Base-by-base conservation (phyloP, 2,888 invertebrate genomes). In the Caenorhabditis imperialis region DNA sequence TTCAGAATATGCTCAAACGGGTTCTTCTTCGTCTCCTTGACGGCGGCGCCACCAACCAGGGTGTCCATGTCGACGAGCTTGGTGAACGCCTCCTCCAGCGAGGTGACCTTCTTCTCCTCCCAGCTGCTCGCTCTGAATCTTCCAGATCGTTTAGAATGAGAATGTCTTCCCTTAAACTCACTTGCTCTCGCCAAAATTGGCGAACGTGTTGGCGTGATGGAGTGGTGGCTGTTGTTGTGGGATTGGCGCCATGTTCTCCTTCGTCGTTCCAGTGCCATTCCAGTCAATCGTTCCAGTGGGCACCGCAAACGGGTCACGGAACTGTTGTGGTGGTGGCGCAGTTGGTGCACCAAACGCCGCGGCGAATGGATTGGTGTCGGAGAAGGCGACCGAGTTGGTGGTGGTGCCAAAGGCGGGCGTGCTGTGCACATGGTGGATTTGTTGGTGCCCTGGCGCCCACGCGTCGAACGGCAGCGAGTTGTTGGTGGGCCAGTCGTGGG, bases 11-110 rank as follows among this genome's bases (percentile, higher is more conserved):
- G 85, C 42, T 86, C 86, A 58, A 86, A 86, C 14, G 86, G 86
- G 45, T 86, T 86, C 74, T 85, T 86, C 73, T 85, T 86, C 27
- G 81, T 79, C 73, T 81, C 81, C 51, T 72, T 75, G 12, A 50
- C 48, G 22, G 57, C 60, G 16, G 72, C 75, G 22, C 71, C 75
- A n/a, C 77, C 80, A 38, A 86, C 80, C 53, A 87, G 80, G 16
- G 79, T 71, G 53, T 87, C 81, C 84, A 87, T 86, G 71, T 87
- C 85, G 20, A 87, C 87, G n/a, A 86, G 75, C 63, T 87, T 87
- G 23, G 81, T 75, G 81, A 86, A 86, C 7, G 86, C 86, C 44
- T 86, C 86, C 55, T 86, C 86, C 63, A 86, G 62, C 7, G 85
- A 83, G 10, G 81, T 84, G 23, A 85, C 86, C 40, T 69, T 60